These are phyloP conservation scores for Siderastrea radians DNA, from an alignment of 92 coral and sea anemone species.

Conservation along the genomic window DNA sequence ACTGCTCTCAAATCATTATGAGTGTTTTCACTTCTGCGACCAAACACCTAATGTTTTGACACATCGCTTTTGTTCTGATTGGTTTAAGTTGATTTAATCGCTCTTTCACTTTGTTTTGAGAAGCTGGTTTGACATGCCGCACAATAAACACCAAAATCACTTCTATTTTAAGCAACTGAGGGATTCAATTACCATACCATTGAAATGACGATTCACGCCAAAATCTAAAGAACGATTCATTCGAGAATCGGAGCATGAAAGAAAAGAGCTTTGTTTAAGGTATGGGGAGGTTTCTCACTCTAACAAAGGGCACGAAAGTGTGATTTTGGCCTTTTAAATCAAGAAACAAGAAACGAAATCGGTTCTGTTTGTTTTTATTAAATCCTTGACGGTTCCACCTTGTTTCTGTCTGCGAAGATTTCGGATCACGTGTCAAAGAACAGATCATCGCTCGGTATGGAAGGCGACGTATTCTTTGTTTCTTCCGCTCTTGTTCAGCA, in stretches of 20 bases:
- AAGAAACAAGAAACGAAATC: background rate
- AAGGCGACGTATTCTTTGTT: slow-evolving; percentile 6
- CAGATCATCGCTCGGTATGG: slow-evolving; percentile 51
- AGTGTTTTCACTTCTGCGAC: slow-evolving; percentile 39
- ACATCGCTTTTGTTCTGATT: slow-evolving; percentile 49
- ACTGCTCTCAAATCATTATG: background rate
- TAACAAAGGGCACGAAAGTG: slow-evolving; percentile 2
- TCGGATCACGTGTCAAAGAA: slow-evolving; percentile 41
- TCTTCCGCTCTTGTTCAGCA: slow-evolving; percentile 15
- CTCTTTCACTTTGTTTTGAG: slow-evolving; percentile 63
- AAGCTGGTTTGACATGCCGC: slow-evolving; percentile 56
- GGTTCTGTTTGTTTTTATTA: slow-evolving; percentile 41
- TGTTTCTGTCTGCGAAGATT: slow-evolving; percentile 39
- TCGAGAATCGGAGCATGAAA: slow-evolving; percentile 26
- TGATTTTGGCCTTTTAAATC: background rate
- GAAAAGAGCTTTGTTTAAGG: slow-evolving; percentile 20
- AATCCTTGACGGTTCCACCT: slow-evolving; percentile 14
- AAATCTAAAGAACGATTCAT: slow-evolving; percentile 12
- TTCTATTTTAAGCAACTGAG: slow-evolving; percentile 67
- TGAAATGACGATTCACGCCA: slow-evolving; percentile 29
- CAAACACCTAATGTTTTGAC: slow-evolving; percentile 53
- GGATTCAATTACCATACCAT: slow-evolving; percentile 68
- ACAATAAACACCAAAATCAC: slow-evolving; percentile 45
- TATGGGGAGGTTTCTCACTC: slow-evolving; percentile 1
- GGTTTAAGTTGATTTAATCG: slow-evolving; percentile 64